Evolutionary conservation across 92 coral and sea anemone species (phyloP).

Genomic region (Pocillopora grandis): DNA sequence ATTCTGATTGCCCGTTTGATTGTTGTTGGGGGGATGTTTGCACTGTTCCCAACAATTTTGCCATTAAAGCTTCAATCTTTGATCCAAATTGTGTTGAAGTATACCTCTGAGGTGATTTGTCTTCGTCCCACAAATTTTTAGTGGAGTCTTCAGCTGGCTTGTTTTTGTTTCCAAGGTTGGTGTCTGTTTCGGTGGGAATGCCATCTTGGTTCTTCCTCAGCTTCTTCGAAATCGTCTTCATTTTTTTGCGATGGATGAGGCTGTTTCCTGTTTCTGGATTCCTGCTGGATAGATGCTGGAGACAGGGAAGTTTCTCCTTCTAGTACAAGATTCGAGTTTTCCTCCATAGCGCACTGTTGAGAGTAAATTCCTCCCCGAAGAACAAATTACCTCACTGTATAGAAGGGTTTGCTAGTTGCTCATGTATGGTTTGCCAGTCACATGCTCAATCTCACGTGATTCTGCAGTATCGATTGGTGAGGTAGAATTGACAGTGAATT

Average conservation of each 20-base stretch:
- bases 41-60: conserved; percentile 4
- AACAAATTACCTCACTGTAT: too few species aligned
- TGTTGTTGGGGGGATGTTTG: conserved; percentile 21
- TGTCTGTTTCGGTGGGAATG: background rate
- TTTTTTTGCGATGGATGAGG: background rate
- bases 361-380: too few species aligned
- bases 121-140: background rate
- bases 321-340: too few species aligned
- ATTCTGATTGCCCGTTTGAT: conserved; percentile 24
- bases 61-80: conserved; percentile 3
- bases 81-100: background rate
- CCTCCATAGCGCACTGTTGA: too few species aligned
- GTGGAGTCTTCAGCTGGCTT: background rate
- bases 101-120: background rate
- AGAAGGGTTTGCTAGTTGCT: background rate
- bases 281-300: background rate
- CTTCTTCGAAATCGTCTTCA: background rate
- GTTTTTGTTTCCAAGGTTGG: background rate
- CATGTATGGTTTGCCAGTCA: background rate
- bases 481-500: background rate
- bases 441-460: background rate
- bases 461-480: background rate
- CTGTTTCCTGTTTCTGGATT: background rate
- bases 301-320: too few species aligned
- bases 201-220: background rate